A percentile compares a stretch with the other conserved stretches of the same genome.
Evolutionary conservation across 2,797 vertebrate genomes (phyloP).

Genomic region (Pseudomugil gertrudae): DNA sequence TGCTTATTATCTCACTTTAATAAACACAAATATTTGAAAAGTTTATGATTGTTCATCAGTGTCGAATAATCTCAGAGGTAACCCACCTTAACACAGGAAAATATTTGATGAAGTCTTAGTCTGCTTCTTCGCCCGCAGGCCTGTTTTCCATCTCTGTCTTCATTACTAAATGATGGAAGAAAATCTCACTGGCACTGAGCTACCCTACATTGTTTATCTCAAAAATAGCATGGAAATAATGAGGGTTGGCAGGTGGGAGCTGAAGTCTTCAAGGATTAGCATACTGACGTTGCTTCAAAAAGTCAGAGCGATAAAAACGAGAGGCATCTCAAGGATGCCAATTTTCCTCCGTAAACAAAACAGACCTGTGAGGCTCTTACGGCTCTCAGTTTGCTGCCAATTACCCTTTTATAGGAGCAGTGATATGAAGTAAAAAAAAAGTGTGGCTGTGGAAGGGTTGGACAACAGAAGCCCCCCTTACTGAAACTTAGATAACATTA

Average conservation of each 20-base stretch:
- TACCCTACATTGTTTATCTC: conserved; percentile 69
- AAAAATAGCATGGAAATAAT: conserved; percentile 80
- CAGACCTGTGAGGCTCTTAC: conserved; percentile 45
- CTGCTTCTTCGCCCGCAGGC: conserved; percentile 25
- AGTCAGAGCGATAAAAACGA: conserved; percentile 58
- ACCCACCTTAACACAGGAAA: conserved; percentile 16
- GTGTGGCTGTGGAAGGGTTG: conserved; percentile 5
- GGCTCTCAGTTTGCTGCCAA: conserved; percentile 44
- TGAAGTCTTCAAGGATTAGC: conserved; percentile 71
- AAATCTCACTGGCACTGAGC: conserved; percentile 51
- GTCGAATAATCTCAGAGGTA: background rate
- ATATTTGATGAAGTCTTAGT: conserved; percentile 28
- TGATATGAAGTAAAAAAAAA: conserved; percentile 2
- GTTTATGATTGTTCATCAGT: background rate
- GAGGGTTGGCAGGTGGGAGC: conserved; percentile 73
- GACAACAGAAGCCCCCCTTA: background rate
- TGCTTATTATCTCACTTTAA: background rate
- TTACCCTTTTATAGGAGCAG: conserved; percentile 43
- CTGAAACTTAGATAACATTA: background rate
- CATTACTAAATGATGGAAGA: conserved; percentile 47
- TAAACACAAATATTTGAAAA: background rate
- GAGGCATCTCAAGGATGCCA: conserved; percentile 61
- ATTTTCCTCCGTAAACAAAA: conserved; percentile 62
- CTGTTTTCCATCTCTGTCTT: conserved; percentile 49
- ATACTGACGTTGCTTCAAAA: conserved; percentile 58